Evolutionary conservation across 2,888 invertebrate species (phyloP), one percentile per base, ranked within the genome.

Genomic region (Andrena bucephala): DNA sequence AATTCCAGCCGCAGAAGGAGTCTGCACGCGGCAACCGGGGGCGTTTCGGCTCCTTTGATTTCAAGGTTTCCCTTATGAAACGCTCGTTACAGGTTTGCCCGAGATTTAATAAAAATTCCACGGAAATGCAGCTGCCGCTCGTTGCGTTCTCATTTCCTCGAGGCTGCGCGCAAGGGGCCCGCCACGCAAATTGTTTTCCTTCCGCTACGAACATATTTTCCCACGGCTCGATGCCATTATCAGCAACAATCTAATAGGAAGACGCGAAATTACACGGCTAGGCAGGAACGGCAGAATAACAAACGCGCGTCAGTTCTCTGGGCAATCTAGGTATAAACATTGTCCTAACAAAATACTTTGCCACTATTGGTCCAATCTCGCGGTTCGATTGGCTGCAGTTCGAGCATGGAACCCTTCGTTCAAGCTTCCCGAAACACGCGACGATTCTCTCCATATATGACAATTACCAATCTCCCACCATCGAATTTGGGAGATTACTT

Each of bases 21-120:
- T 29, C 24, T 13, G 10, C 13, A 0, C n/a, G n/a, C 3, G 0
- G 5, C 10, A 6, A 36, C 27, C 27, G 0, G 20, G 0, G 13
- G 20, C 31, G n/a, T 54, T 70, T 42, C 42, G n/a, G 24, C 24
- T 24, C 16, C 13, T 36, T 24, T 8, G 54, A 20, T 66, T 54
- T 33, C 5, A 13, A 50, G n/a, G 42, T 10, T 16, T n/a, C 29
- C 10, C 50, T 4, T 5, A 7, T 2, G n/a, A 70, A 75, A 29
- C 5, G 0, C 8, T 3, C 36, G 13, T 20, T 36, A 31, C 13
- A 16, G 29, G 10, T n/a, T n/a, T n/a, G 16, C 8, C 13, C 2
- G 8, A 10, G 27, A 54, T 70, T 70, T 76, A 36, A 76, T 76
- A 71, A 76, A 76, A 76, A 57, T 76, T 76, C 71, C 54, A 0